These are phyloP conservation scores for Cephus spinipes DNA, from an alignment of 2,888 invertebrate species.

Conservation along the genomic window DNA sequence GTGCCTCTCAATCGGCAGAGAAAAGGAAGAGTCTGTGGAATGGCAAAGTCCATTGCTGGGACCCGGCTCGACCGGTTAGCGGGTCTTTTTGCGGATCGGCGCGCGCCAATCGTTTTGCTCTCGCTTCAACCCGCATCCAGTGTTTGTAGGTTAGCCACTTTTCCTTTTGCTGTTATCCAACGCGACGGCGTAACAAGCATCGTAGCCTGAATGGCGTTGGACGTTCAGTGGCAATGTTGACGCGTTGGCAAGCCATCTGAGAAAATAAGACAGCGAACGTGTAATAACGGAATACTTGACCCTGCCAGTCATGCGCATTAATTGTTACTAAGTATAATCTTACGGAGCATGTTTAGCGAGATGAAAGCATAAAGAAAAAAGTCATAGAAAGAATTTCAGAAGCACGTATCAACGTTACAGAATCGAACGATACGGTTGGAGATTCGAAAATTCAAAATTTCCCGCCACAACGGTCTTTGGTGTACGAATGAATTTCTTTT, in stretches of 20 bases:
- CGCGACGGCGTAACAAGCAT: slow-evolving; percentile 5
- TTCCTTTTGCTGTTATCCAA: slow-evolving; percentile 41
- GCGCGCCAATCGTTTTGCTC: slow-evolving; percentile 37
- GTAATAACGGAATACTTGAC: slow-evolving; percentile 41
- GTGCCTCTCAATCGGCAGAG: not conserved
- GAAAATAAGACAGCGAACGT: slow-evolving; percentile 38
- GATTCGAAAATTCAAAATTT: not conserved
- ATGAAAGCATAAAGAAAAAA: not conserved
- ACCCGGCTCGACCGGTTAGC: not conserved
- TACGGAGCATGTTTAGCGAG: not conserved
- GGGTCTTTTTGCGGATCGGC: slow-evolving; percentile 15
- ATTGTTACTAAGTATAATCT: not conserved
- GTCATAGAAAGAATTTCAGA: not conserved
- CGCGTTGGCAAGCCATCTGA: slow-evolving; percentile 17
- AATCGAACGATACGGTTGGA: not conserved
- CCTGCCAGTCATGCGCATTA: slow-evolving; percentile 32
- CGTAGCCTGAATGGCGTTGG: not conserved
- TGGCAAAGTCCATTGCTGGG: no score
- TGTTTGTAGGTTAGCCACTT: slow-evolving; percentile 51
- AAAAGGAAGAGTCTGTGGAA: not conserved
- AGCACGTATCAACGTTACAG: not conserved
- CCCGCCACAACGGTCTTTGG: not conserved
- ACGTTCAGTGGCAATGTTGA: slow-evolving; percentile 13
- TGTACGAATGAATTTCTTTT: not conserved
- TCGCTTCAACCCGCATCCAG: slow-evolving; percentile 41